Base-by-base conservation (phyloP, 1,140 invertebrate species). In the Scaptomyza graminum region DNA sequence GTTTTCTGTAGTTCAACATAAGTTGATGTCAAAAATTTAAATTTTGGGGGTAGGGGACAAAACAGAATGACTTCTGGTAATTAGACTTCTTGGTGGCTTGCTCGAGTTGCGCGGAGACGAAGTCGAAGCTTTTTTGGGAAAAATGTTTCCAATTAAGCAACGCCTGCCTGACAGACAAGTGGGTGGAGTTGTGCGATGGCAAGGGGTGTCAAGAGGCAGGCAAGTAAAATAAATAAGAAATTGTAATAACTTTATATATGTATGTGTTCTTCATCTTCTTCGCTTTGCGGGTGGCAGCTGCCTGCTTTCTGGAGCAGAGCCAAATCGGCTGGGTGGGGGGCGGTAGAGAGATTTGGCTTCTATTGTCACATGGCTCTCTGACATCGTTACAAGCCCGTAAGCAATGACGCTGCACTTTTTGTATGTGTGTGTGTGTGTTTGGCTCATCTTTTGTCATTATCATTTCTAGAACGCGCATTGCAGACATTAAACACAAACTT, bases 1-100 rank as follows among this genome's bases (percentile, higher is more conserved):
- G n/a, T 67, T 79, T 54, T 60, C 50, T 77, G 74, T 73, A 76
- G 82, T 88, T 83, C 55, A 79, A 88, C 82, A 79, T 83, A 87
- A 88, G 82, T 85, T 88, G 78, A 76, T 87, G 83, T 87, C 83
- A 87, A 89, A 78, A 88, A 87, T 87, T 78, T 87, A 74, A 88
- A 87, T 87, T 70, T 59, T n/a, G 22, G 22, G 6, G 22, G 46
- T 22, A 25, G 34, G 37, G 31, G 47, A 3, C 16, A 16, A 16
- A 31, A n/a, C n/a, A 51, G 72, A 82, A 70, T 83, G 83, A 88
- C 79, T 87, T 87, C 82, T 87, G 75, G 83, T 87, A 87, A 87
- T 87, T 87, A 87, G 83, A 87, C 83, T 87, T 88, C 83, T 87
- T 83, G 76, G 78, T 62, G 76, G 78, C 65, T 44, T 77, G 52